Base-by-base conservation (phyloP, 2,113 vertebrate genomes). In the Poeciliopsis prolifica region DNA sequence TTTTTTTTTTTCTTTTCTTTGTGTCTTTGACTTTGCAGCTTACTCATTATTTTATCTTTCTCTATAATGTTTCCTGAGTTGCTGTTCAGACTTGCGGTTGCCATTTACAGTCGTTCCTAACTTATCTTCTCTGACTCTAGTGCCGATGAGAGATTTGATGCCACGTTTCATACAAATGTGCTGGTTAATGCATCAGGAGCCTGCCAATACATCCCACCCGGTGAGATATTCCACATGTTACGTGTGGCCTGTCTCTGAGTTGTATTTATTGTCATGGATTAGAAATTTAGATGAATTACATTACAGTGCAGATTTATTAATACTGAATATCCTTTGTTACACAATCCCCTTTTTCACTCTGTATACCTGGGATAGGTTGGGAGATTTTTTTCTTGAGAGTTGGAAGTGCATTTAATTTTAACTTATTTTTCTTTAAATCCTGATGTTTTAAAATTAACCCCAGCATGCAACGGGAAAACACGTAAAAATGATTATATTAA, bases 151-250 rank as follows among this genome's bases (percentile, higher is more conserved):
- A 95, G 96, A 88, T 97, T 97, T 84, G 96, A 97, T 82, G 96
- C 96, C 0, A 97, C 96, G 1, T 97, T 97, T 90, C 96, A 97
- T 81, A 97, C 96, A 30, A 97, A 97, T 65, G 96, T 97, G 73
- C 83, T 97, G 81, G 96, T 97, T 80, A 97, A 97, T 85, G 91
- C 94, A 10, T 93, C 95, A 65, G 96, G 96, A 78, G 79, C 93
- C 68, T 97, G 96, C 82, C 96, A 97, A 83, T 97, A 97, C 86
- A 94, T 97, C 74, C 96, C 96, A 86, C 96, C 96, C 95, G 96
- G 96, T 97, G 89, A 88, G 87, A 65, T 40, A 40, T 65, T 14
- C 17, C 10, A 22, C 51, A 51, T 51, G 22, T 24, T n/a, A 58
- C 17, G 15, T 58, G 3, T 14, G 48, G 22, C 48, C 48, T 54